Evolutionary conservation across 2,888 invertebrate genomes (phyloP).

Genomic region (Drosophila birchii): DNA sequence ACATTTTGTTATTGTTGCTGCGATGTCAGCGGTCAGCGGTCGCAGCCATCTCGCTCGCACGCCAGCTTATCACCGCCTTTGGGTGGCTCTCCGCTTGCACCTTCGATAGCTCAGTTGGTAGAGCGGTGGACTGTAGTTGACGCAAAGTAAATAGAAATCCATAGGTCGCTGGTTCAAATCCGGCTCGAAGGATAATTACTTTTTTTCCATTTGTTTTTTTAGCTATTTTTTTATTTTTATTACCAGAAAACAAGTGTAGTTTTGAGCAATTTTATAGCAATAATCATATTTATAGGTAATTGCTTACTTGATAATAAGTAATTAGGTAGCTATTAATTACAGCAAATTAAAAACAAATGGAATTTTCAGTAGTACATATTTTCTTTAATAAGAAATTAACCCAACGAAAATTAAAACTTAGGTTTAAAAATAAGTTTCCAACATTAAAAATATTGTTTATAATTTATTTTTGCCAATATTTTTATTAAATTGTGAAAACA

Average conservation of each 20-base stretch:
- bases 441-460: no score
- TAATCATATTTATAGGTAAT: not conserved
- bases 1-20: conserved; percentile 15
- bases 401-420: no score
- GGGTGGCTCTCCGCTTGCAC: conserved; percentile 10
- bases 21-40: conserved; percentile 6
- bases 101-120: conserved; percentile 43
- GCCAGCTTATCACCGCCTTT: conserved; percentile 5
- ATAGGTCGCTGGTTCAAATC: conserved; percentile 70
- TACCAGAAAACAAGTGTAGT: not conserved
- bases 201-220: conserved; percentile 28
- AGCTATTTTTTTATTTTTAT: not conserved
- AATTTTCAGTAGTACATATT: no score
- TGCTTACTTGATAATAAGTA: not conserved
- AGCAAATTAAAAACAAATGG: no score
- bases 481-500: no score
- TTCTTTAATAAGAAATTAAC: no score
- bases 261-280: not conserved
- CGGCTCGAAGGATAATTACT: conserved; percentile 58
- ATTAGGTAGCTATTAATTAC: not conserved
- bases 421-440: no score
- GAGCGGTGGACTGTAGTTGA: conserved; percentile 44
- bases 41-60: conserved; percentile 4
- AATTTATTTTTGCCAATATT: no score
- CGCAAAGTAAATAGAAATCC: conserved; percentile 46